Percentiles rank a stretch among this genome's conserved stretches.
Conservation (phyloP, 1,140 invertebrate genomes). For the Babylonia areolata region DNA sequence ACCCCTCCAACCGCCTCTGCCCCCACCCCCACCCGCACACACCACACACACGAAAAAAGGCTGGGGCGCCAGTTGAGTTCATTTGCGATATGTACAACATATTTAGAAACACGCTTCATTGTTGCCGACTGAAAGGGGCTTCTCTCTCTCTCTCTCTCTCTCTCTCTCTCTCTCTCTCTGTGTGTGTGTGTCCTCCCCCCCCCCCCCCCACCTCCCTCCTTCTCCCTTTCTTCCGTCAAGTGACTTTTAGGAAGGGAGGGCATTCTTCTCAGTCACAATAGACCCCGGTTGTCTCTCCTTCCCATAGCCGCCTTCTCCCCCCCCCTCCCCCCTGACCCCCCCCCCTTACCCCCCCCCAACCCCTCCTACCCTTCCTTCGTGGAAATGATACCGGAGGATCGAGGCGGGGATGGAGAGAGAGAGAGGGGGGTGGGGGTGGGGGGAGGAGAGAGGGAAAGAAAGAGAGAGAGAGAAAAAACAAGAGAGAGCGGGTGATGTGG, state of each 20-base stretch:
- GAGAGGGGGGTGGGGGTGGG: background rate
- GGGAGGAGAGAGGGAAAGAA: background rate
- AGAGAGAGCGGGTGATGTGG: too few relatives aligned
- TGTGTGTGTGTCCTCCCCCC: too few relatives aligned
- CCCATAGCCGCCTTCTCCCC: too few relatives aligned
- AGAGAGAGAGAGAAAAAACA: too few relatives aligned
- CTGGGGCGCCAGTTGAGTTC: conserved; percentile 7
- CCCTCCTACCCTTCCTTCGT: too few relatives aligned
- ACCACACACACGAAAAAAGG: too few relatives aligned
- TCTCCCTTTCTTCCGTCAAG: background rate
- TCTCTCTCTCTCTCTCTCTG: background rate
- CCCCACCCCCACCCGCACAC: too few relatives aligned
- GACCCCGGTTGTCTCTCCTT: background rate
- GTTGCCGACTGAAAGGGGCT: background rate
- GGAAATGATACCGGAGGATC: background rate
- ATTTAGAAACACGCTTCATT: conserved; percentile 26
- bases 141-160: background rate
- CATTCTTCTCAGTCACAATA: conserved; percentile 17
- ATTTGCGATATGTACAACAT: conserved; percentile 35
- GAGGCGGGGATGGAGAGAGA: background rate
- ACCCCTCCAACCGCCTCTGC: too few relatives aligned
- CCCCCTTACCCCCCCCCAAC: too few relatives aligned
- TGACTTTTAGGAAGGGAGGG: conserved; percentile 5
- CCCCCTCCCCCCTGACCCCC: background rate
- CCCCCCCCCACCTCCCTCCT: too few relatives aligned